Conservation (phyloP, 1,140 invertebrate genomes). For the Galleria mellonella region DNA sequence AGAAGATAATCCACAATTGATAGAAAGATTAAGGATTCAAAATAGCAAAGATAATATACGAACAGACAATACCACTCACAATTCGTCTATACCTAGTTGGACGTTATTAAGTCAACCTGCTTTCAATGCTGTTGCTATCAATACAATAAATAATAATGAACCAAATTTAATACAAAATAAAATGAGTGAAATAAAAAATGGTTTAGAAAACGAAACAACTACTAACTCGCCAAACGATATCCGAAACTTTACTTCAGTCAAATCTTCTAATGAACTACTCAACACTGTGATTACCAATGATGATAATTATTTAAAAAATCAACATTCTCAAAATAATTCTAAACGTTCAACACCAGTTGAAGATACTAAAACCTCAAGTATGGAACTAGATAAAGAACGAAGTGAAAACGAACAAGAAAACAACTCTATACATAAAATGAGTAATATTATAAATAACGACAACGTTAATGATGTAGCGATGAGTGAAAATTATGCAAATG, state of each 20-base stretch:
- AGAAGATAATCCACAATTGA: constrained; percentile 33
- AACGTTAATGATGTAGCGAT: background rate
- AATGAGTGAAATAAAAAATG: background rate
- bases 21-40: constrained; percentile 26
- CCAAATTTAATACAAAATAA: background rate
- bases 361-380: background rate
- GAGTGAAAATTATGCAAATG: constrained; percentile 1
- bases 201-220: background rate
- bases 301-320: background rate
- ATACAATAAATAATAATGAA: background rate
- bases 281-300: constrained; percentile 22
- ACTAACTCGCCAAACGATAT: constrained; percentile 4
- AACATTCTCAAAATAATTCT: background rate
- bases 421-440: background rate
- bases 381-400: too few relatives aligned
- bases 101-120: background rate
- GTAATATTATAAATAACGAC: background rate
- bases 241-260: constrained; percentile 23
- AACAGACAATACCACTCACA: constrained; percentile 1
- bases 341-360: constrained; percentile 1
- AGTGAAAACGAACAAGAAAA: background rate
- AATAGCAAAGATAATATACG: constrained; percentile 9
- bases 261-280: constrained; percentile 46
- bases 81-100: background rate
- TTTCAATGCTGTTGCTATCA: background rate